Conservation (phyloP, 2,888 invertebrate genomes). For the Apamea epomidion region DNA sequence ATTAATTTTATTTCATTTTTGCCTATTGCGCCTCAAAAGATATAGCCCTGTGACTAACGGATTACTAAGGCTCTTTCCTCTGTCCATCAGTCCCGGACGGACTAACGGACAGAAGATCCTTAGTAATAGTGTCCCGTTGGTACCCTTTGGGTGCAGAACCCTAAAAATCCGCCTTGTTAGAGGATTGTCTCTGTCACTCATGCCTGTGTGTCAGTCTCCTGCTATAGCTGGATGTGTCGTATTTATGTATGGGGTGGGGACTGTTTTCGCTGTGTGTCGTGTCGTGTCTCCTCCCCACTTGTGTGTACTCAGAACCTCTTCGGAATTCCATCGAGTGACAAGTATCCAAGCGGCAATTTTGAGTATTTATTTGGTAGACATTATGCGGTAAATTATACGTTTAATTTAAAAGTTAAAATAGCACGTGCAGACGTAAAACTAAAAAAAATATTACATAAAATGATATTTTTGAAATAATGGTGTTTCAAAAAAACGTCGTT, state of each 20-base stretch:
- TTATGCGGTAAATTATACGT: background rate
- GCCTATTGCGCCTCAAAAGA: background rate
- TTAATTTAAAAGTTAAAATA: background rate
- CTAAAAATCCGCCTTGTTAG: background rate
- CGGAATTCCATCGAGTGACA: conserved; percentile 20
- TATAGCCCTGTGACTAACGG: background rate
- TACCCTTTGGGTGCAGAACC: background rate
- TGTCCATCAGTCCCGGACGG: background rate
- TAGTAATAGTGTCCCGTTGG: too few relatives aligned
- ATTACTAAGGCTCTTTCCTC: background rate
- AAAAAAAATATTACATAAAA: background rate
- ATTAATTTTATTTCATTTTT: too few relatives aligned
- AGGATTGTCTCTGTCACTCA: background rate
- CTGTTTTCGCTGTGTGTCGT: background rate
- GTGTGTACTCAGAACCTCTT: conserved; percentile 13
- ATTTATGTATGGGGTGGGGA: background rate
- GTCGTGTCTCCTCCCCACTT: background rate
- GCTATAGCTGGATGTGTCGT: background rate
- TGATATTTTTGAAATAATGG: background rate
- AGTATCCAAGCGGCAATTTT: background rate
- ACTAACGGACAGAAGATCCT: background rate
- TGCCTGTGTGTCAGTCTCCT: background rate
- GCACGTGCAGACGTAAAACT: background rate
- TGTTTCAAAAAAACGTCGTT: background rate
- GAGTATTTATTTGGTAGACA: background rate